Conservation (phyloP, 1,140 invertebrate species). For the Ceratosolen fusciceps region DNA sequence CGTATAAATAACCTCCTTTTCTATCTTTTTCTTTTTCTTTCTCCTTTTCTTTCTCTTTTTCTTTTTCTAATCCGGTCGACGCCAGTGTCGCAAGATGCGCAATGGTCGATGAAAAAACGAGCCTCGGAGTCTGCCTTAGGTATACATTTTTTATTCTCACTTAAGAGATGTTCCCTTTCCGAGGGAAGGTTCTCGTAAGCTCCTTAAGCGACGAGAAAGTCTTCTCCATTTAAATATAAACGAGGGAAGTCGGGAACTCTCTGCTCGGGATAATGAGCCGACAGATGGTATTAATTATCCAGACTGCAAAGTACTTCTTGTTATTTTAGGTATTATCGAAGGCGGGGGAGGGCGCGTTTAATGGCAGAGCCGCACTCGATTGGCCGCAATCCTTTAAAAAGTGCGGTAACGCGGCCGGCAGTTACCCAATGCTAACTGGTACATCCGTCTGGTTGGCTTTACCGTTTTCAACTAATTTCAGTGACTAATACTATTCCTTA, state of each 20-base stretch:
- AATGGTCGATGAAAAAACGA: no score
- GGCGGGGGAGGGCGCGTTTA: neutral
- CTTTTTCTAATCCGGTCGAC: no score
- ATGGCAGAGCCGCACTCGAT: slow-evolving; percentile 49
- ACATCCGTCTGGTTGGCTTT: slow-evolving; percentile 39
- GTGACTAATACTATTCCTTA: slow-evolving; percentile 48
- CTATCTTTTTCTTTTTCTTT: no score
- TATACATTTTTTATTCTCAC: no score
- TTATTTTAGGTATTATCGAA: slow-evolving; percentile 19
- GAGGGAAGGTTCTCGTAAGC: no score
- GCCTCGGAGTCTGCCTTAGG: no score
- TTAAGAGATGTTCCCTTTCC: no score
- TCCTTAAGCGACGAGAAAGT: no score
- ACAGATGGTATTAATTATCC: neutral
- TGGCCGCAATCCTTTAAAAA: slow-evolving; percentile 53
- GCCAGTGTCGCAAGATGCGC: no score
- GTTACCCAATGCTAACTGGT: slow-evolving; percentile 12
- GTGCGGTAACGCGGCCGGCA: slow-evolving; percentile 50
- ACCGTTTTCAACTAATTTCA: slow-evolving; percentile 48
- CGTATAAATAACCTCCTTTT: no score
- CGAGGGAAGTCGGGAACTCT: neutral
- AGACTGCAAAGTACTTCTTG: neutral
- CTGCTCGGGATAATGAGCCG: neutral
- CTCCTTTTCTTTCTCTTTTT: no score
- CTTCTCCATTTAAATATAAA: no score